Conservation (phyloP, 2,797 vertebrate species). For the Diplodus puntazzo region DNA sequence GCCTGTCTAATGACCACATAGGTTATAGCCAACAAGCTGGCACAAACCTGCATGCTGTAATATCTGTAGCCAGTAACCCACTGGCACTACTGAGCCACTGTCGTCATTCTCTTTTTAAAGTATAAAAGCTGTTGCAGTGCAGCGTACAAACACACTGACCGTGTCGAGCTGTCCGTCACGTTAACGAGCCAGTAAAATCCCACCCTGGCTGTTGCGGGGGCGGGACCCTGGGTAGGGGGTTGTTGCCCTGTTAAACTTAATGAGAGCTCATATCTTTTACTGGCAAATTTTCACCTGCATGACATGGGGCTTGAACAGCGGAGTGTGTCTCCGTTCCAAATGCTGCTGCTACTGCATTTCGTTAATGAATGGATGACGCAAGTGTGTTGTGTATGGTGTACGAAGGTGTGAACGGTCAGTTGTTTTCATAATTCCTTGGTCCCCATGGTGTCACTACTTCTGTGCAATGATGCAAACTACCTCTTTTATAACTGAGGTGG, state of each 20-base stretch:
- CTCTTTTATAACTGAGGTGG: slow-evolving; percentile 55
- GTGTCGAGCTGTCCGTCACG: slow-evolving; percentile 66
- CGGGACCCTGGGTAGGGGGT: slow-evolving; percentile 63
- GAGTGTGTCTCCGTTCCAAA: slow-evolving; percentile 53
- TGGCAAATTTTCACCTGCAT: slow-evolving; percentile 80
- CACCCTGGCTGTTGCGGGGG: slow-evolving; percentile 65
- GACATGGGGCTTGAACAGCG: slow-evolving; percentile 54
- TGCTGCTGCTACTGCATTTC: slow-evolving; percentile 59
- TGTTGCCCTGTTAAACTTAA: slow-evolving; percentile 77
- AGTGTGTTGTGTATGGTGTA: slow-evolving; percentile 60
- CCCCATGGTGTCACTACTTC: slow-evolving; percentile 69
- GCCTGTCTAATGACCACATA: slow-evolving; percentile 63
- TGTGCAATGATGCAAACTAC: slow-evolving; percentile 62
- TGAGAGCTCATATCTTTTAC: slow-evolving; percentile 78
- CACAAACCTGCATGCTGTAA: slow-evolving; percentile 60
- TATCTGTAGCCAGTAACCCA: slow-evolving; percentile 67
- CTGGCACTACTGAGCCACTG: slow-evolving; percentile 60
- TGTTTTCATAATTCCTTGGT: slow-evolving; percentile 65
- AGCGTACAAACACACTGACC: slow-evolving; percentile 50
- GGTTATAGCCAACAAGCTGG: slow-evolving; percentile 59
- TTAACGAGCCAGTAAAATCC: slow-evolving; percentile 79
- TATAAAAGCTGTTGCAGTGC: slow-evolving; percentile 41
- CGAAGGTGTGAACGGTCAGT: slow-evolving; percentile 67
- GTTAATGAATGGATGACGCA: slow-evolving; percentile 73
- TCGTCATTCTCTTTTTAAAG: slow-evolving; percentile 71